Base-by-base conservation (phyloP, 2,797 vertebrate genomes). In the Petrocephalus sullivani region DNA sequence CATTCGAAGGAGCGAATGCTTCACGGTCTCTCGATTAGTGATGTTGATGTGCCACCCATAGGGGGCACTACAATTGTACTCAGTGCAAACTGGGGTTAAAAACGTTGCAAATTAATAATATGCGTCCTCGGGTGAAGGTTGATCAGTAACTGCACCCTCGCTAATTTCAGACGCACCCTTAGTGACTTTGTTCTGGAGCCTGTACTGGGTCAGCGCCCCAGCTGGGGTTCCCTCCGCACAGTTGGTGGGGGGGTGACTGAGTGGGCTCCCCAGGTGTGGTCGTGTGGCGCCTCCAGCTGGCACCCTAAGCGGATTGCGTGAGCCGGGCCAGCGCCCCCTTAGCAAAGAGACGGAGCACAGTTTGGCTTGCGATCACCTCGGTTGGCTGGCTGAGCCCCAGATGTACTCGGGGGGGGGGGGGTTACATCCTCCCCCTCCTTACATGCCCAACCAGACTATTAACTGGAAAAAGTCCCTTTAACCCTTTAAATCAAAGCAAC, bases 221-320 rank as follows among this genome's bases (percentile, higher is more conserved):
- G 28, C 28, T 28, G 28, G 28, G 28, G 28, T 28, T 28, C 28
- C 28, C 28, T 28, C 28, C 28, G 0, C 28, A 28, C 28, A 28
- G 28, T 28, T 28, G 28, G 28, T 28, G 28, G 41, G 41, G 41
- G 41, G 41, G 41, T 41, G 41, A 46, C 41, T 46, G 41, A 46
- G 41, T 46, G 41, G 41, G 4, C 41, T 46, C 41, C 41, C 41
- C 41, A 46, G 41, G 41, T 46, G 88, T 57, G 89, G 46, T 90
- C 61, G 89, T 95, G 94, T 94, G 94, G 92, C 89, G 64, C 88
- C 37, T 92, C 94, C 94, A 94, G 92, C 94, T 94, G 93, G 93
- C 90, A 92, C 92, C 82, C 90, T 87, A 92, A 91, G 91, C 92
- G 92, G 93, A 93, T 94, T 92, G 93, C 94, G 93, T n/a, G 94